Base-by-base conservation (phyloP, 2,888 invertebrate genomes). In the Napeogenes sylphis region DNA sequence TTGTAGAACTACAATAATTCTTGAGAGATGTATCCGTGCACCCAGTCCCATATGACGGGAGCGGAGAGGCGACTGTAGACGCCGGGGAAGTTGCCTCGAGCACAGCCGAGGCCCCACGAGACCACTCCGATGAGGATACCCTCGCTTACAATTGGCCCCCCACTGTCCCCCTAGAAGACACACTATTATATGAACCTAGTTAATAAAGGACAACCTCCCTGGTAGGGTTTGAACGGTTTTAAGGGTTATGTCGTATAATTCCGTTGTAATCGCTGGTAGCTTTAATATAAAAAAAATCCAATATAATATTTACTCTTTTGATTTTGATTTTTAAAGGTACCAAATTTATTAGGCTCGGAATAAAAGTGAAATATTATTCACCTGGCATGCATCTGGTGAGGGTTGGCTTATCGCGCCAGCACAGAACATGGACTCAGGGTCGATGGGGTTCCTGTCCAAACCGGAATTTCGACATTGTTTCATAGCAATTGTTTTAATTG, bases 381-480 rank as follows among this genome's bases (percentile, higher is more conserved):
- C 92, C 83, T 92, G 91, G 61, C 92, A 92, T 57, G 92, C 88
- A 73, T 92, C 92, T 57, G 89, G 87, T 4, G 90, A 86, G 0
- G 83, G 81, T 46, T 85, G 84, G n/a, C 73, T 79, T 70, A 87
- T 85, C 32, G 87, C 86, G 1, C 91, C 92, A 0, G 92, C 92
- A 61, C 92, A 92, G 72, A 92, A 87, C 92, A 92, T 92, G 32
- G 86, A 83, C 0, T 77, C 70, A 0, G 91, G 90, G 58, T 88
- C 84, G 45, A 90, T 89, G 33, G 87, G 81, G 59, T 83, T 85
- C 2, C 80, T 71, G 66, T 87, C 83, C 4, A 90, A 78, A 0
- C 89, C 88, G 0, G 90, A 88, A 4, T 75, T 74, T 14, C 83
- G 82, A 71, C 90, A 90, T 59, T 85, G 74, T 71, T 90, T 90